Percentiles rank a stretch among this genome's conserved stretches.
Conservation (phyloP, 2,113 vertebrate genomes). For the Beaufortia kweichowensis region DNA sequence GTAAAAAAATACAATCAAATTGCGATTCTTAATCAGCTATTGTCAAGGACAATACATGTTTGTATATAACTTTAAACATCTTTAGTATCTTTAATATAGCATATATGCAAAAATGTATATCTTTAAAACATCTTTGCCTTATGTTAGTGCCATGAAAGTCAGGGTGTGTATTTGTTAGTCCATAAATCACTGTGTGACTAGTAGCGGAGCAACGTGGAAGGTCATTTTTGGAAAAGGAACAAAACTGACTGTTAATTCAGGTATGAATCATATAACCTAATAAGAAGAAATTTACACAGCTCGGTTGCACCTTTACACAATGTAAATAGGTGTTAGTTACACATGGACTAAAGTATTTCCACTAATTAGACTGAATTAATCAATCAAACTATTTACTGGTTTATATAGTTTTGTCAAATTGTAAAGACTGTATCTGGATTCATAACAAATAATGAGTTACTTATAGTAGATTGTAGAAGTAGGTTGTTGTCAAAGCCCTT, state of each 20-base stretch:
- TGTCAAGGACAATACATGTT: neutral
- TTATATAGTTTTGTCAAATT: neutral
- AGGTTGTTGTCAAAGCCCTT: neutral
- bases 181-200: slow-evolving; percentile 40
- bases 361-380: neutral
- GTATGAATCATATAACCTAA: neutral
- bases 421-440: neutral
- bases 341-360: neutral
- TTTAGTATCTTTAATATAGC: too few relatives aligned
- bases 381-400: too few relatives aligned
- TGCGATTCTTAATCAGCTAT: neutral
- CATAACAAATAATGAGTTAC: neutral
- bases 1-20: neutral
- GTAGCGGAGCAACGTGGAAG: slow-evolving; percentile 15
- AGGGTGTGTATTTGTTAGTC: slow-evolving; percentile 8
- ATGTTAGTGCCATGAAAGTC: neutral
- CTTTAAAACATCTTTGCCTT: neutral
- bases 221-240: slow-evolving; percentile 49
- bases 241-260: slow-evolving; percentile 49
- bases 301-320: neutral
- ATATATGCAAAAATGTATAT: too few relatives aligned
- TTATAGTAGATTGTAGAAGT: slow-evolving; percentile 26
- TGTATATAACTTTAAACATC: too few relatives aligned
- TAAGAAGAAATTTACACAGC: neutral
- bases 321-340: neutral